phyloP scores from a whole-genome alignment of 2,888 invertebrate species.

The Ochlodes sylvanus region DNA sequence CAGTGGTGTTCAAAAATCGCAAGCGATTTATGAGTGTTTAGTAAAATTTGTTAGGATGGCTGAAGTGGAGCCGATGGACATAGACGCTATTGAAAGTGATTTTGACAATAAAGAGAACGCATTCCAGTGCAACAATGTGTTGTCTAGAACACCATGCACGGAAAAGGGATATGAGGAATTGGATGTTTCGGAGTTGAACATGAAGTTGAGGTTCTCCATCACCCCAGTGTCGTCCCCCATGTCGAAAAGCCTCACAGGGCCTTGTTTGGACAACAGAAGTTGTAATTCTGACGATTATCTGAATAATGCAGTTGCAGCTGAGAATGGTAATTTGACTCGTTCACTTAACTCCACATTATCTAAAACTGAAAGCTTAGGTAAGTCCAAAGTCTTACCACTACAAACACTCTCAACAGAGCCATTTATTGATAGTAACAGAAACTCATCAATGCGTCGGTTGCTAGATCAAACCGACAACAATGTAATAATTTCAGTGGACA shows the following conservation, averaged over 20 bases:
- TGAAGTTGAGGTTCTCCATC: conserved; percentile 75
- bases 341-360: conserved; percentile 66
- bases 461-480: conserved; percentile 54
- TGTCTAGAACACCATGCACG: conserved; percentile 60
- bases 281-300: conserved; percentile 55
- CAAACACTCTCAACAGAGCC: conserved; percentile 60
- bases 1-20: conserved; percentile 35
- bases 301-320: conserved; percentile 50
- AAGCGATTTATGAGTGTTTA: conserved; percentile 42
- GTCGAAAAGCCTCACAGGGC: conserved; percentile 71
- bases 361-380: conserved; percentile 58
- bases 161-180: conserved; percentile 78
- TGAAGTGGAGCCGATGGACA: conserved; percentile 71
- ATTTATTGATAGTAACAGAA: conserved; percentile 56
- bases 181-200: conserved; percentile 75
- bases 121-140: conserved; percentile 68
- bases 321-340: conserved; percentile 62
- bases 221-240: conserved; percentile 75
- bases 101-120: conserved; percentile 79
- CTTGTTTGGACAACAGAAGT: conserved; percentile 58
- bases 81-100: conserved; percentile 67
- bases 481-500: conserved; percentile 57
- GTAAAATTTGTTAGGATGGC: conserved; percentile 39
- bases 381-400: conserved; percentile 65
- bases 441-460: conserved; percentile 53